These are phyloP conservation scores for Galaxea fascicularis DNA, from an alignment of 92 coral and sea anemone species.

Conservation along the genomic window DNA sequence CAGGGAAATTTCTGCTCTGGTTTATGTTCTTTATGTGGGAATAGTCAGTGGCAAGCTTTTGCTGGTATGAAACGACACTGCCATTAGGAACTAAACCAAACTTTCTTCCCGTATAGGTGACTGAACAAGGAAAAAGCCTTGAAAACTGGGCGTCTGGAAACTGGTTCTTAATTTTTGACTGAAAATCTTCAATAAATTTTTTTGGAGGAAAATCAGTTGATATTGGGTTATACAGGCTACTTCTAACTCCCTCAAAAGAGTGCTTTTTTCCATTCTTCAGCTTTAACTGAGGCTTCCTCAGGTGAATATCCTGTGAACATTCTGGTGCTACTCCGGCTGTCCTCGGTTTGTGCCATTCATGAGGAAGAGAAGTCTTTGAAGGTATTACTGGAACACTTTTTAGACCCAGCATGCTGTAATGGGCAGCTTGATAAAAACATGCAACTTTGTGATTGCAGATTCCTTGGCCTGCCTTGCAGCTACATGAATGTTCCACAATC, in stretches of 20 bases:
- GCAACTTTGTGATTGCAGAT: constrained; percentile 39
- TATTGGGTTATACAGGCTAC: constrained; percentile 56
- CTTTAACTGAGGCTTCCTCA: constrained; percentile 38
- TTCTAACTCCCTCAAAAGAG: constrained; percentile 46
- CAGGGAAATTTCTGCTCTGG: constrained; percentile 40
- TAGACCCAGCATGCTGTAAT: constrained; percentile 52
- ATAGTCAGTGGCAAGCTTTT: constrained; percentile 8
- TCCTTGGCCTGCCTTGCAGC: constrained; percentile 45
- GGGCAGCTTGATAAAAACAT: constrained; percentile 29
- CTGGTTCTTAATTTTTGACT: neutral
- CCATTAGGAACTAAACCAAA: constrained; percentile 53
- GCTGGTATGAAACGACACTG: constrained; percentile 55
- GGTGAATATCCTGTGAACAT: constrained; percentile 37
- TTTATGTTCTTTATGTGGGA: constrained; percentile 28
- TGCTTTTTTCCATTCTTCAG: constrained; percentile 23
- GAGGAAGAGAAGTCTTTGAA: constrained; percentile 69
- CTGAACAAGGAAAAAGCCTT: constrained; percentile 19
- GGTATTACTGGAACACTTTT: constrained; percentile 51
- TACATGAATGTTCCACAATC: constrained; percentile 24
- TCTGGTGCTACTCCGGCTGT: constrained; percentile 57
- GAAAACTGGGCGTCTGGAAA: constrained; percentile 48
- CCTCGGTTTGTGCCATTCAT: constrained; percentile 64
- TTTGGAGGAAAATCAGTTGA: constrained; percentile 21
- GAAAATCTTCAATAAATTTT: constrained; percentile 33
- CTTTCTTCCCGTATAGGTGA: constrained; percentile 14